Percentiles rank a stretch among this genome's conserved stretches.
These are phyloP conservation scores for Eupeodes luniger DNA, from an alignment of 2,888 invertebrate species.

Conservation along the genomic window DNA sequence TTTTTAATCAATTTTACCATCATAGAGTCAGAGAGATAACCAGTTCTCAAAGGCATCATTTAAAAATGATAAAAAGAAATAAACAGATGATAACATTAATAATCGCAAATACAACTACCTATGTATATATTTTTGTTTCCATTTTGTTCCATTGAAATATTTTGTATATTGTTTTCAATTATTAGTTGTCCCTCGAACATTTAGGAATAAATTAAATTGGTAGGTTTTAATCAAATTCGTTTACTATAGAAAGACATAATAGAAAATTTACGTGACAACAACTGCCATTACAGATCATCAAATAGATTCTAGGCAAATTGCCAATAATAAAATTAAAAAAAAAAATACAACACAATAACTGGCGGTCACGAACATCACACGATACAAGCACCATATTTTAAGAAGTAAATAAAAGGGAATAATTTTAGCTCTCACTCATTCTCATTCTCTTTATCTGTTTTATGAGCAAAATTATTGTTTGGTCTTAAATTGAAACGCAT, in stretches of 20 bases:
- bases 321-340: slow-evolving; percentile 41
- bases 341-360: slow-evolving; percentile 27
- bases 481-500: slow-evolving; percentile 6
- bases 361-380: slow-evolving; percentile 40
- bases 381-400: background rate
- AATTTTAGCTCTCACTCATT: slow-evolving; percentile 1
- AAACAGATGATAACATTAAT: slow-evolving; percentile 4
- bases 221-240: background rate
- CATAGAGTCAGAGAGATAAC: slow-evolving; percentile 8
- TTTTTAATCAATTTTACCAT: background rate
- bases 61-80: background rate
- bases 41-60: background rate
- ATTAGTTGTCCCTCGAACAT: slow-evolving; percentile 9
- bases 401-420: slow-evolving; percentile 33
- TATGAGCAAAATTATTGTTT: slow-evolving; percentile 1
- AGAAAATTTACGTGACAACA: slow-evolving; percentile 24
- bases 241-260: background rate
- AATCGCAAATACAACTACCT: slow-evolving; percentile 1
- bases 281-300: slow-evolving; percentile 21
- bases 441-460: background rate
- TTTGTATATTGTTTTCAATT: background rate
- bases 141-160: background rate
- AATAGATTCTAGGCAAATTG: slow-evolving; percentile 33
- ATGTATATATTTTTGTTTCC: background rate
- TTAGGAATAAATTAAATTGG: background rate